A percentile compares a stretch with the other conserved stretches of the same genome.
phyloP scores from a whole-genome alignment of 30 jellyfish, hydroid and myxozoan species.

The Calvadosia cruxmelitensis region DNA sequence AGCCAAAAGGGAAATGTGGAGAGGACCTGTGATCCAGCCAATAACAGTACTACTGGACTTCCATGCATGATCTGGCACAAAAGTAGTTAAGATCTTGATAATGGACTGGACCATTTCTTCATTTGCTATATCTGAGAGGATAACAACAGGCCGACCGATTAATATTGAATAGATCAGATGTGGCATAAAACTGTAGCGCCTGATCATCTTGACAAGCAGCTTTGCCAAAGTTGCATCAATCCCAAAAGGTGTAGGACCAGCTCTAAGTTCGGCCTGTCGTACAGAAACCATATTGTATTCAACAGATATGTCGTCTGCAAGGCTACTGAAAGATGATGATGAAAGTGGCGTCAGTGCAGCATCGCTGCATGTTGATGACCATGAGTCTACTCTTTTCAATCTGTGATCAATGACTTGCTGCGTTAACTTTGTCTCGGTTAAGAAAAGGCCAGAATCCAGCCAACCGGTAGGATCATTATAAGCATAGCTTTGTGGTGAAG shows the following conservation, averaged over 20 bases:
- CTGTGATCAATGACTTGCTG: neutral
- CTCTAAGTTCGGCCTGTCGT: neutral
- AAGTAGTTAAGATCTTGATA: constrained; percentile 34
- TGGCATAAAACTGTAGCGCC: constrained; percentile 39
- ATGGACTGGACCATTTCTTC: constrained; percentile 22
- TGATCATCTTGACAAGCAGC: too few species aligned
- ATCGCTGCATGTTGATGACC: neutral
- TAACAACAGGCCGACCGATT: constrained; percentile 75
- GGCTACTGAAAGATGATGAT: neutral
- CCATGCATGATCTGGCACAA: constrained; percentile 39
- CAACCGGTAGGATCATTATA: neutral
- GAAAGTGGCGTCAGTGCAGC: neutral
- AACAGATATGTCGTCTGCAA: neutral
- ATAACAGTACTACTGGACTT: constrained; percentile 17
- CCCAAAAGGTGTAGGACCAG: neutral
- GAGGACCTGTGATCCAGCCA: constrained; percentile 61
- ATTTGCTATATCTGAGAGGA: constrained; percentile 38
- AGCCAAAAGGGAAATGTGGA: constrained; percentile 23
- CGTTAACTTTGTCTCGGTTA: neutral
- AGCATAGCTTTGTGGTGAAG: neutral
- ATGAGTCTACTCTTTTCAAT: neutral
- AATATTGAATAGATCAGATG: constrained; percentile 61
- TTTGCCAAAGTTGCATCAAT: neutral
- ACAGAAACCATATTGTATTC: neutral
- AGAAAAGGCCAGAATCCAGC: neutral